Evolutionary conservation across 2,888 invertebrate species (phyloP).

Genomic region (Harpalus rufipes): DNA sequence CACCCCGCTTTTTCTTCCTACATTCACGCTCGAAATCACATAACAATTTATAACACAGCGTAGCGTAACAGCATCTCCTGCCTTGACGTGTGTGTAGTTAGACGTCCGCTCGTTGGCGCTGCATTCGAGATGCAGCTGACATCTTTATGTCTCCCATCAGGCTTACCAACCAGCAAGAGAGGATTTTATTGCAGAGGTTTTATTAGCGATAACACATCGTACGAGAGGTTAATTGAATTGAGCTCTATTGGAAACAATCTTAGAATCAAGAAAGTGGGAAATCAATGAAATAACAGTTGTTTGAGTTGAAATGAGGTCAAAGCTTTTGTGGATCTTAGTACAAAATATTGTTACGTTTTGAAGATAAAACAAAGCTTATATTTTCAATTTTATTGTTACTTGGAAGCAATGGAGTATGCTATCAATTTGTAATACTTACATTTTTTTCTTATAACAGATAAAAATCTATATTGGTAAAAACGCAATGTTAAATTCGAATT

Average conservation of each 20-base stretch:
- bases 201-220: conserved; percentile 43
- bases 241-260: not conserved
- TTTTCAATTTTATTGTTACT: too few species aligned
- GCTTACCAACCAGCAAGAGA: not conserved
- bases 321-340: not conserved
- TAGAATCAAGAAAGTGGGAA: not conserved
- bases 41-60: conserved; percentile 39
- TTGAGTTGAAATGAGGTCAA: not conserved
- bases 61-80: not conserved
- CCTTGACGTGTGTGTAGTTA: conserved; percentile 26
- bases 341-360: not conserved
- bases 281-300: not conserved
- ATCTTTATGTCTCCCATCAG: conserved; percentile 49
- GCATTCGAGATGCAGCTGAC: conserved; percentile 26
- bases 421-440: too few species aligned
- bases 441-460: too few species aligned
- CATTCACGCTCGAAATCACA: conserved; percentile 55
- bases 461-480: too few species aligned
- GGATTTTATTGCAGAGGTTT: conserved; percentile 36
- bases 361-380: not conserved
- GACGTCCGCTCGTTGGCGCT: conserved; percentile 14
- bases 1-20: conserved; percentile 2
- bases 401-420: too few species aligned
- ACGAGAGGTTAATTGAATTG: conserved; percentile 15
- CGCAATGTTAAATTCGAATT: too few species aligned